These are phyloP conservation scores for Myripristis jacobus DNA, from an alignment of 2,797 vertebrate genomes.

Conservation along the genomic window DNA sequence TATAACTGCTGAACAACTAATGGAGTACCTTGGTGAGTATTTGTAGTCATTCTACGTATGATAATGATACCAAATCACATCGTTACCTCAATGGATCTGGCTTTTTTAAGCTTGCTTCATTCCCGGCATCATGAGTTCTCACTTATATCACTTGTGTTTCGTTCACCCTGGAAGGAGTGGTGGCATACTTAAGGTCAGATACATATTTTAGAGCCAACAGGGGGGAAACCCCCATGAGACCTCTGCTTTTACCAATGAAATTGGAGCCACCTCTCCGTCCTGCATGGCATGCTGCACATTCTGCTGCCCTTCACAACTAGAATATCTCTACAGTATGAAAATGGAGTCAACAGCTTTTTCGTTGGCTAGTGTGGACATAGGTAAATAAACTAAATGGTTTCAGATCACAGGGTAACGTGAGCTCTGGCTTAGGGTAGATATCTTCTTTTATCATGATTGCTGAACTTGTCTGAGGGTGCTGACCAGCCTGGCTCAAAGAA, in stretches of 20 bases:
- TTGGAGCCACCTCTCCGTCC: constrained; percentile 55
- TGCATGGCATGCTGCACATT: constrained; percentile 41
- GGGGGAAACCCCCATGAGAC: constrained; percentile 63
- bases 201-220: constrained; percentile 40
- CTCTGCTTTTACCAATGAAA: constrained; percentile 63
- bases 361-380: neutral
- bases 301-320: constrained; percentile 46
- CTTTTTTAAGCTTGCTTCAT: neutral
- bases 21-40: constrained; percentile 98
- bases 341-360: constrained; percentile 19
- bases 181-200: constrained; percentile 32
- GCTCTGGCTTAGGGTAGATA: neutral
- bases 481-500: neutral
- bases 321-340: constrained; percentile 45
- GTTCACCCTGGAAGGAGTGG: constrained; percentile 19
- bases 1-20: constrained; percentile 97
- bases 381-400: constrained; percentile 14
- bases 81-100: neutral
- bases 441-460: neutral
- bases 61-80: neutral
- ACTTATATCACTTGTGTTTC: constrained; percentile 47
- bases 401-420: neutral
- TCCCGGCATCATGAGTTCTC: neutral
- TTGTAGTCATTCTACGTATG: neutral
- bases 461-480: constrained; percentile 9